These are phyloP conservation scores for Columbina picui DNA, from an alignment of 2,113 vertebrate genomes.

Conservation along the genomic window DNA sequence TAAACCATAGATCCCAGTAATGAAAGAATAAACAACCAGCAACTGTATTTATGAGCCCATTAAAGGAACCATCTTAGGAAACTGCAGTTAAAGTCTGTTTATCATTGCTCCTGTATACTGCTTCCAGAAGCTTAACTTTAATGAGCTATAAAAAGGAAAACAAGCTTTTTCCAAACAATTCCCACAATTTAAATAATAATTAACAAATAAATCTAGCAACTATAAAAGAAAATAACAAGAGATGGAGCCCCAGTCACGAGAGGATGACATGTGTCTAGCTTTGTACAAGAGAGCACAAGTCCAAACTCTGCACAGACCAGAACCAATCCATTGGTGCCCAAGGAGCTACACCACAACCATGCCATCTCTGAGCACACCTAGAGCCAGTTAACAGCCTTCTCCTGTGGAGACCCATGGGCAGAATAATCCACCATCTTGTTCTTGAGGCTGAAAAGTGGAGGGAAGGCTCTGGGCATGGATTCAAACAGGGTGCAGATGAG, in stretches of 20 bases:
- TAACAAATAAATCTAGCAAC: constrained; percentile 52
- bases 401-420: accelerated
- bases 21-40: constrained; percentile 44
- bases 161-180: constrained; percentile 41
- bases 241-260: background rate
- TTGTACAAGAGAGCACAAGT: background rate
- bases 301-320: background rate
- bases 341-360: background rate
- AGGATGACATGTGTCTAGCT: background rate
- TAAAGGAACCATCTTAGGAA: constrained; percentile 36
- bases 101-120: background rate
- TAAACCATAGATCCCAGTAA: constrained; percentile 17
- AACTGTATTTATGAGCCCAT: constrained; percentile 54
- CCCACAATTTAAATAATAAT: constrained; percentile 56
- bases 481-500: accelerated
- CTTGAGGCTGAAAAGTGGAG: background rate
- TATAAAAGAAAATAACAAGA: background rate
- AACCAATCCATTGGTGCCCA: background rate
- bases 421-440: background rate
- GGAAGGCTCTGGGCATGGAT: background rate
- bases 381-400: background rate
- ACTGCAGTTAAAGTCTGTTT: constrained; percentile 53
- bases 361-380: background rate
- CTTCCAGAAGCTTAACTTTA: constrained; percentile 54
- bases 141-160: constrained; percentile 51